These are phyloP conservation scores for Sebastes dallii DNA, from an alignment of 2,797 vertebrate species.

Conservation along the genomic window DNA sequence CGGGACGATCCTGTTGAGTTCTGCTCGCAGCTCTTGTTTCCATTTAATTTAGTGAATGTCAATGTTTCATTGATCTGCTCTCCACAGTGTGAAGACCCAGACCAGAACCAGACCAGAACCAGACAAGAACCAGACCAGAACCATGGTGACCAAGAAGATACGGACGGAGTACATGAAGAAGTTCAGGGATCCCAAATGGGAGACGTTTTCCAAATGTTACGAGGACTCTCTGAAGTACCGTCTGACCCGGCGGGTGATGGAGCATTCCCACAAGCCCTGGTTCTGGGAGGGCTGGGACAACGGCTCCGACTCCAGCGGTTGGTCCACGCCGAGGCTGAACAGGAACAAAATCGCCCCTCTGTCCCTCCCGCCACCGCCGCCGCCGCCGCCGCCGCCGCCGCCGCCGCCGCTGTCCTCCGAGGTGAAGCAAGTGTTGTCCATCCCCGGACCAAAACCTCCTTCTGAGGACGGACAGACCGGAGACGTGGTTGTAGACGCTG, in stretches of 20 bases:
- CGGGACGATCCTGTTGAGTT: no score
- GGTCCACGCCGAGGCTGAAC: constrained; percentile 72
- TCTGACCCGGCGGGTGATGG: constrained; percentile 88
- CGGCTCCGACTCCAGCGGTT: constrained; percentile 79
- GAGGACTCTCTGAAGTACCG: constrained; percentile 91
- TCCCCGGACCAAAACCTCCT: neutral
- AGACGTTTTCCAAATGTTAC: constrained; percentile 90
- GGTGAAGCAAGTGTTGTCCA: constrained; percentile 19
- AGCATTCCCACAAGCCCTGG: constrained; percentile 92
- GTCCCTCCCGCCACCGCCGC: constrained; percentile 29
- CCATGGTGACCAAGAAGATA: constrained; percentile 78
- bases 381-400: neutral
- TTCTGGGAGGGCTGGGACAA: constrained; percentile 89
- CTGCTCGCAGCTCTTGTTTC: neutral
- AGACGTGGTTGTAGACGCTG: neutral
- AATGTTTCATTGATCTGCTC: neutral
- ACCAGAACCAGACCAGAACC: neutral
- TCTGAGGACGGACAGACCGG: constrained; percentile 1
- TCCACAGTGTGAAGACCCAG: neutral
- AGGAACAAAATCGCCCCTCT: constrained; percentile 59
- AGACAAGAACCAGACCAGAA: constrained; percentile 18
- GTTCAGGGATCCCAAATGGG: constrained; percentile 91
- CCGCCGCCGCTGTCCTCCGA: no score
- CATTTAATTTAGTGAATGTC: neutral
- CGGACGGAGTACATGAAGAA: constrained; percentile 95